phyloP scores from a whole-genome alignment of 2,888 invertebrate genomes.

The Cryptus armator region DNA sequence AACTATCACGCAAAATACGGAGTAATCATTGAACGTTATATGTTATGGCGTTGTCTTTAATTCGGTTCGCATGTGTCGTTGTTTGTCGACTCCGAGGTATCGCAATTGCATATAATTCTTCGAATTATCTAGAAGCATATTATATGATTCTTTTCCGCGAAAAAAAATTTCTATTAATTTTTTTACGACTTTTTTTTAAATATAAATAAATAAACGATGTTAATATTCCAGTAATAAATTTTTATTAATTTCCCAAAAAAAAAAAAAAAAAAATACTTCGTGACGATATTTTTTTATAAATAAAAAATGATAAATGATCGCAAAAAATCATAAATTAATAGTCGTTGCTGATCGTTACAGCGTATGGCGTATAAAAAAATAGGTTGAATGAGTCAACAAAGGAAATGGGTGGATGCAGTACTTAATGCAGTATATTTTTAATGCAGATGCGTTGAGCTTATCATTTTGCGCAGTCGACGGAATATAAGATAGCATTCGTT shows the following conservation, averaged over 20 bases:
- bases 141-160: too few species aligned
- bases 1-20: constrained; percentile 1
- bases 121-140: too few species aligned
- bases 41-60: not conserved
- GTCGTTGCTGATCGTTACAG: not conserved
- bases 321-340: too few species aligned
- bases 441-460: constrained; percentile 26
- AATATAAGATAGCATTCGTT: constrained; percentile 35
- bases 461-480: constrained; percentile 57
- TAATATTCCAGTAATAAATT: too few species aligned
- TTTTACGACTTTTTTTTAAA: too few species aligned
- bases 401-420: constrained; percentile 25
- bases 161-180: too few species aligned
- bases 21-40: not conserved
- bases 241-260: too few species aligned
- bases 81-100: not conserved
- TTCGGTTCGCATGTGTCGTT: not conserved
- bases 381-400: constrained; percentile 2
- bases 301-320: too few species aligned
- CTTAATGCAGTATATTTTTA: not conserved
- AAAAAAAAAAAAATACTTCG: too few species aligned
- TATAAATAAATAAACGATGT: too few species aligned
- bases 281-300: too few species aligned
- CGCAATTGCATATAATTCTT: too few species aligned
- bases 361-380: not conserved